Percentiles rank a stretch among this genome's conserved stretches.
Evolutionary conservation across 2,888 invertebrate genomes (phyloP).

Genomic region (Amphipyra berbera): DNA sequence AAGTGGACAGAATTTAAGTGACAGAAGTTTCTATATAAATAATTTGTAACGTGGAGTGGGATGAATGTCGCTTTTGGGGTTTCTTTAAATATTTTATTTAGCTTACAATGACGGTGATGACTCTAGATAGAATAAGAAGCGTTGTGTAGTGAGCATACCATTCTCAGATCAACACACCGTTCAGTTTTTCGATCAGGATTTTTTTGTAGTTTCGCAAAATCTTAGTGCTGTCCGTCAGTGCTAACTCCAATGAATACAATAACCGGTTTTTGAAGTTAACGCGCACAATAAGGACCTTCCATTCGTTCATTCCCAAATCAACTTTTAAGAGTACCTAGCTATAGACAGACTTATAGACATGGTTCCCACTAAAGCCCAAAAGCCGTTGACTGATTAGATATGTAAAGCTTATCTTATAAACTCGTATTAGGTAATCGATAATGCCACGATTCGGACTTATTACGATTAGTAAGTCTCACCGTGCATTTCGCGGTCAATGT

Average conservation of each 20-base stretch:
- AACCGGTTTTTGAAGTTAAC: too few species aligned
- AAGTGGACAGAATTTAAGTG: conserved; percentile 16
- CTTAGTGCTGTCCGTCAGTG: too few species aligned
- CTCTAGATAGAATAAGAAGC: too few species aligned
- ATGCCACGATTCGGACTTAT: neutral
- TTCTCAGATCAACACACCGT: too few species aligned
- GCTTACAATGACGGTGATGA: too few species aligned
- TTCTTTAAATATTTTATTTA: too few species aligned
- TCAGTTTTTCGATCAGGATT: too few species aligned
- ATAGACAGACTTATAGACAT: neutral
- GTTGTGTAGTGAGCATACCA: too few species aligned
- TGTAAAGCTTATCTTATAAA: conserved; percentile 15
- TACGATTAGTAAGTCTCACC: neutral
- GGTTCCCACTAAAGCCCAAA: conserved; percentile 1
- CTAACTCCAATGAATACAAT: too few species aligned
- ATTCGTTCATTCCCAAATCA: neutral
- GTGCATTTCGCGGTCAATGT: neutral
- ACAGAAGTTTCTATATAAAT: conserved; percentile 6
- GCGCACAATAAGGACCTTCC: neutral
- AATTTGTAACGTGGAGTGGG: conserved; percentile 1
- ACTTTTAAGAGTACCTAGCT: neutral
- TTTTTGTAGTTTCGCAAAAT: too few species aligned
- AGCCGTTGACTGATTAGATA: conserved; percentile 21
- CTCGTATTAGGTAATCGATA: conserved; percentile 13
- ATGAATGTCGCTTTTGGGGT: neutral